A percentile compares a stretch with the other conserved stretches of the same genome.
Conservation (phyloP, 2,797 vertebrate genomes). For the Sebastes paucispinis region DNA sequence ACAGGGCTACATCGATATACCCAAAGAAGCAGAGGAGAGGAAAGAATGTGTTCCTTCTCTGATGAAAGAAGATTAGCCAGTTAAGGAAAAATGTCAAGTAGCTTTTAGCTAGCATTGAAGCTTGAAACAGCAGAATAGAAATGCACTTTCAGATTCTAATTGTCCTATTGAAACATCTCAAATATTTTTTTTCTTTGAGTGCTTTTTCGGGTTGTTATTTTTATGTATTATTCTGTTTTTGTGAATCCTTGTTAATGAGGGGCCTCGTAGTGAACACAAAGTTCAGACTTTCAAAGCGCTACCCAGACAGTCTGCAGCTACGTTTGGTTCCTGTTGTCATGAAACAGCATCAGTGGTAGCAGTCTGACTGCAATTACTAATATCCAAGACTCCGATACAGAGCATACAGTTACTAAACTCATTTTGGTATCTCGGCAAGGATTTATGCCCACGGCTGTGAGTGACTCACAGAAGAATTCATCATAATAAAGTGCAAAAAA, state of each 20-base stretch:
- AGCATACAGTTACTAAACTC: conserved; percentile 44
- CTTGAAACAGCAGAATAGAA: conserved; percentile 10
- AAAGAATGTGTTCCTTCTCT: background rate
- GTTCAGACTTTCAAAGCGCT: conserved; percentile 38
- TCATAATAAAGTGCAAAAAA: conserved; percentile 33
- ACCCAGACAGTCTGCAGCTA: conserved; percentile 13
- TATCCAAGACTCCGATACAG: conserved; percentile 23
- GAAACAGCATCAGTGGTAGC: conserved; percentile 33
- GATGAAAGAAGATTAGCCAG: conserved; percentile 1
- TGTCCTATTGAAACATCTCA: conserved; percentile 13
- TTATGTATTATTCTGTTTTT: conserved; percentile 11
- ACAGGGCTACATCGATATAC: background rate
- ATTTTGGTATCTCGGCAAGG: conserved; percentile 37
- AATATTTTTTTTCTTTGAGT: background rate
- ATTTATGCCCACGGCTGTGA: conserved; percentile 41
- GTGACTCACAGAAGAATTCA: conserved; percentile 37
- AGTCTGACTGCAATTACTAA: conserved; percentile 56
- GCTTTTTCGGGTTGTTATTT: background rate
- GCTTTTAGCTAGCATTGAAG: conserved; percentile 5
- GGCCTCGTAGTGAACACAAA: conserved; percentile 39
- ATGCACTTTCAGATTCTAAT: conserved; percentile 14
- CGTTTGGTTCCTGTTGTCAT: conserved; percentile 46
- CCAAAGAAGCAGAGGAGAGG: background rate
- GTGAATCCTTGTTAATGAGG: conserved; percentile 51
- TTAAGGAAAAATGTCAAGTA: background rate